These are phyloP conservation scores for Circaetus gallicus DNA, from an alignment of 2,113 vertebrate genomes.

Conservation along the genomic window DNA sequence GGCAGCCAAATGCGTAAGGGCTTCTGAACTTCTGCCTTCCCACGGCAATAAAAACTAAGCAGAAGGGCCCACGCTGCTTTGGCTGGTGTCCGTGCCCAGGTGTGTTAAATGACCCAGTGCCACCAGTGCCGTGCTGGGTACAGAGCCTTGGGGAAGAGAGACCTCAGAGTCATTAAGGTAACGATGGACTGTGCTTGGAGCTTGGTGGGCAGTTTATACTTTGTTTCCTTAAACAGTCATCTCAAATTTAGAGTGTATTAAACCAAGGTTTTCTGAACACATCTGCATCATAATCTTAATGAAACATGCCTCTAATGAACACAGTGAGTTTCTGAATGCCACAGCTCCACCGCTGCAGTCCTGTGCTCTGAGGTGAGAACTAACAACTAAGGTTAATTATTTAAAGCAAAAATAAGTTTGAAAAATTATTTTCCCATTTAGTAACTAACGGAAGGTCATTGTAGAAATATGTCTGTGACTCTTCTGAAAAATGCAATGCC, in stretches of 20 bases:
- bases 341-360: not conserved
- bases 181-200: not conserved
- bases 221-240: not conserved
- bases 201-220: not conserved
- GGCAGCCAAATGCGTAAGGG: not conserved
- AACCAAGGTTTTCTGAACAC: not conserved
- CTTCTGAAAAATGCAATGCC: not conserved
- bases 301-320: not conserved
- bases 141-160: not conserved
- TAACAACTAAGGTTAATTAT: not conserved
- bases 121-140: not conserved
- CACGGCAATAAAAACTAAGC: not conserved
- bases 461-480: not conserved
- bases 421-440: not conserved
- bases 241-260: not conserved
- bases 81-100: not conserved
- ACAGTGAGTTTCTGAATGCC: not conserved
- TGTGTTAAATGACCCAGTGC: not conserved
- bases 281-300: not conserved
- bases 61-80: not conserved
- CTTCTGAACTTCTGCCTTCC: not conserved
- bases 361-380: not conserved
- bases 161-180: not conserved
- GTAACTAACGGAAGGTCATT: not conserved
- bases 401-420: not conserved